Conservation (phyloP, 2,113 vertebrate species). For the Agapornis roseicollis region DNA sequence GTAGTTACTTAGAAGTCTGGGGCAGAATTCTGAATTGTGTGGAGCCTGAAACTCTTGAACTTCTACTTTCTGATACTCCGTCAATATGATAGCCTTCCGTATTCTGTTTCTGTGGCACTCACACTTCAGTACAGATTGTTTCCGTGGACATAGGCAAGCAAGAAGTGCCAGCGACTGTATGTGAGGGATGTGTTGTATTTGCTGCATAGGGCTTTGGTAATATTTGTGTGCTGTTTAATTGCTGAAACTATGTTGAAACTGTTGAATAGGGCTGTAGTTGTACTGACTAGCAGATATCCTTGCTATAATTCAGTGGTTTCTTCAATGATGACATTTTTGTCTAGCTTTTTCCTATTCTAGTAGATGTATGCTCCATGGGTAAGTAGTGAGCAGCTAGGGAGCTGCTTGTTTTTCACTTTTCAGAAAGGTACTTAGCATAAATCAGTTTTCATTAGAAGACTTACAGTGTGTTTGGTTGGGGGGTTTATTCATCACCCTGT, state of each 20-base stretch:
- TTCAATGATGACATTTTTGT: not conserved
- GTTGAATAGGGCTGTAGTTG: not conserved
- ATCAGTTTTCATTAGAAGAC: not conserved
- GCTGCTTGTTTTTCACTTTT: not conserved
- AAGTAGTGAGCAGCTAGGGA: not conserved
- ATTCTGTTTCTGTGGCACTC: not conserved
- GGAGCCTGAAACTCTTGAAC: not conserved
- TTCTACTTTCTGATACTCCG: not conserved
- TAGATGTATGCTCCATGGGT: not conserved
- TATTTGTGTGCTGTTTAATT: not conserved
- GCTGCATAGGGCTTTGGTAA: not conserved
- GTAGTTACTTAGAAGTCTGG: not conserved
- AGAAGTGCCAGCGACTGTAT: rapidly evolving
- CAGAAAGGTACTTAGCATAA: not conserved
- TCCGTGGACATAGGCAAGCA: not conserved
- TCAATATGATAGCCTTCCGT: not conserved
- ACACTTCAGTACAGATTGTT: not conserved
- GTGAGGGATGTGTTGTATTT: not conserved
- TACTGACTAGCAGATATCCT: not conserved
- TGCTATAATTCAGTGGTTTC: not conserved
- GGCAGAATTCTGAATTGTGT: not conserved
- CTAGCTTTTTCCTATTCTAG: not conserved
- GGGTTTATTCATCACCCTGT: not conserved
- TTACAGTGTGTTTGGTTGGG: not conserved
- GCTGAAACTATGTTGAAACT: not conserved